These are phyloP conservation scores for Hyaena hyaena DNA, from an alignment of 2,113 vertebrate species.

Conservation along the genomic window DNA sequence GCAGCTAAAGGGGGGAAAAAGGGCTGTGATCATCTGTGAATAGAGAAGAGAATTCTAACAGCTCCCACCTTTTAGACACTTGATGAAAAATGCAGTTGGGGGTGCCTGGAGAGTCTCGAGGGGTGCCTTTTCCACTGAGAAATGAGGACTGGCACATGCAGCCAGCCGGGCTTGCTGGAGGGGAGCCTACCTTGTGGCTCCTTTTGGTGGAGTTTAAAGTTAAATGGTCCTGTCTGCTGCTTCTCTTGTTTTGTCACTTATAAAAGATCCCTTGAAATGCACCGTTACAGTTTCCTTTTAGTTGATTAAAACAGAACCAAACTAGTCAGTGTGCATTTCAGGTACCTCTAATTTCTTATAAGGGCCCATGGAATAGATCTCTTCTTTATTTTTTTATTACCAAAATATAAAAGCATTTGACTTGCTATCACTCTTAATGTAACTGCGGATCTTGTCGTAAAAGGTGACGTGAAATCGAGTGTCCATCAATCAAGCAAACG, in stretches of 20 bases:
- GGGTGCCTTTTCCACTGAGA: background rate
- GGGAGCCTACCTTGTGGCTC: slow-evolving; percentile 38
- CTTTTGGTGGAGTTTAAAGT: slow-evolving; percentile 41
- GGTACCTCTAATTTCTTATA: slow-evolving; percentile 59
- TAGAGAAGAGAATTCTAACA: slow-evolving; percentile 49
- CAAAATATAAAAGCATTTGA: slow-evolving; percentile 77
- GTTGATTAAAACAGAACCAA: slow-evolving; percentile 53
- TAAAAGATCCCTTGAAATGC: slow-evolving; percentile 72
- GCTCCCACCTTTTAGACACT: slow-evolving; percentile 60
- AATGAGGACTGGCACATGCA: background rate
- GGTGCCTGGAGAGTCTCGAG: background rate
- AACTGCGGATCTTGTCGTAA: slow-evolving; percentile 72
- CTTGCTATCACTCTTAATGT: slow-evolving; percentile 71
- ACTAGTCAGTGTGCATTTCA: slow-evolving; percentile 60
- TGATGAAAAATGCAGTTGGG: slow-evolving; percentile 46
- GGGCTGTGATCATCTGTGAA: slow-evolving; percentile 80
- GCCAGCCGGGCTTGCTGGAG: background rate
- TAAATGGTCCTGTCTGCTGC: slow-evolving; percentile 74
- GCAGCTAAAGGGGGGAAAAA: slow-evolving; percentile 23
- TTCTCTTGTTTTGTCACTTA: slow-evolving; percentile 78
- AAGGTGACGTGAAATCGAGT: slow-evolving; percentile 74
- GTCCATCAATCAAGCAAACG: slow-evolving; percentile 78
- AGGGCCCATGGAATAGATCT: slow-evolving; percentile 59
- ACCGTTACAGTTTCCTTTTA: slow-evolving; percentile 67
- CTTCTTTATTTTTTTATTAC: slow-evolving; percentile 55